phyloP scores from a whole-genome alignment of 92 coral and sea anemone genomes.

The Zoanthus sansibaricus region DNA sequence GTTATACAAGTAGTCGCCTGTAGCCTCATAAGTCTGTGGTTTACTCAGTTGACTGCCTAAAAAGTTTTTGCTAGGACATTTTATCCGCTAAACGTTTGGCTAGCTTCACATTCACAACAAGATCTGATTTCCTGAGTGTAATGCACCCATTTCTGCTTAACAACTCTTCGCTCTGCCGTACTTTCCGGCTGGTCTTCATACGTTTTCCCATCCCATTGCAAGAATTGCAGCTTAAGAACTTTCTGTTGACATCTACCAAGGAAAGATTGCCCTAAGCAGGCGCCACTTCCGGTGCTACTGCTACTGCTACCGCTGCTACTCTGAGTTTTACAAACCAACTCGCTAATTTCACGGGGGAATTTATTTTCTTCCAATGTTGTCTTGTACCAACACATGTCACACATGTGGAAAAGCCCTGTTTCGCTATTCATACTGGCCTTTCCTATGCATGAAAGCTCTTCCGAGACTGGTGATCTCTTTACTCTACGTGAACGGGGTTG shows the following conservation, averaged over 20 bases:
- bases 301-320: neutral
- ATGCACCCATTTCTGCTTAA: neutral
- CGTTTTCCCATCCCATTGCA: neutral
- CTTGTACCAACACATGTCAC: conserved; percentile 27
- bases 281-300: neutral
- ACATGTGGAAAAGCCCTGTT: conserved; percentile 30
- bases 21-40: neutral
- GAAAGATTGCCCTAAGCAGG: neutral
- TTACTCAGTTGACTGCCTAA: neutral
- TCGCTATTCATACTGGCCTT: neutral
- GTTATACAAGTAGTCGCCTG: neutral
- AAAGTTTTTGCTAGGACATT: neutral
- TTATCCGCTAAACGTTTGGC: neutral
- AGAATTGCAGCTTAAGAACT: conserved; percentile 2
- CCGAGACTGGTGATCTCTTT: neutral
- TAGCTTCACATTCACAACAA: conserved; percentile 34
- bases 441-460: neutral
- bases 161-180: neutral
- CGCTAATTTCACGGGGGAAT: conserved; percentile 21
- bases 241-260: conserved; percentile 23
- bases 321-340: neutral
- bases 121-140: conserved; percentile 30
- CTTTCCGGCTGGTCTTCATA: conserved; percentile 9
- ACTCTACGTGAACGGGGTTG: neutral
- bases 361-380: conserved; percentile 8